Conservation (phyloP, 2,797 vertebrate genomes). For the Columba guinea region DNA sequence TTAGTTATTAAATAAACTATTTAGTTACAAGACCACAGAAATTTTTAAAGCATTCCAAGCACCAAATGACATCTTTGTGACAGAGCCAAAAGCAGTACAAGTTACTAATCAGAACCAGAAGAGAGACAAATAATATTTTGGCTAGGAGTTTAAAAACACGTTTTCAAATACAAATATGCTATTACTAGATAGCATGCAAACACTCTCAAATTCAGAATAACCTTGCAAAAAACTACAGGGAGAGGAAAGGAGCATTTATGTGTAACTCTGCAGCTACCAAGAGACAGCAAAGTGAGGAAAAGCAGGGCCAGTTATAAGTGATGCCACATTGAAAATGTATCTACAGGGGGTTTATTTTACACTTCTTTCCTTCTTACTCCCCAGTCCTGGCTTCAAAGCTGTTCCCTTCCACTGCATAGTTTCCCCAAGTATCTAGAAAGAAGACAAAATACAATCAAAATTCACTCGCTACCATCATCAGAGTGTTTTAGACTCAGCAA, state of each 20-base stretch:
- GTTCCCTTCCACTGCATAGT: neutral
- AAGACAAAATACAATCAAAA: neutral
- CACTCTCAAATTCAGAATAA: neutral
- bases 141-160: neutral
- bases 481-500: neutral
- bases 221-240: neutral
- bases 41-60: neutral
- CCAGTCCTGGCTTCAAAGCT: neutral
- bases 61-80: neutral
- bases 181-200: neutral
- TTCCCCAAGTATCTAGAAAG: neutral
- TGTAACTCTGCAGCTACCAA: neutral
- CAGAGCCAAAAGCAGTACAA: neutral
- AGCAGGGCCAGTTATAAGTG: neutral
- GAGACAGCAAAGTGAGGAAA: neutral
- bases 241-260: neutral
- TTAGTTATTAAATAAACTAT: neutral
- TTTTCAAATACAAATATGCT: neutral
- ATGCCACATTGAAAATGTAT: neutral
- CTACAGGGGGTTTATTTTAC: neutral
- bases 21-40: neutral
- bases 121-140: neutral
- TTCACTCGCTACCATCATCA: neutral
- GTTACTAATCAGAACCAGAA: slow-evolving; percentile 19
- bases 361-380: neutral